Conservation (phyloP, 2,113 vertebrate genomes). For the Heptranchias perlo region DNA sequence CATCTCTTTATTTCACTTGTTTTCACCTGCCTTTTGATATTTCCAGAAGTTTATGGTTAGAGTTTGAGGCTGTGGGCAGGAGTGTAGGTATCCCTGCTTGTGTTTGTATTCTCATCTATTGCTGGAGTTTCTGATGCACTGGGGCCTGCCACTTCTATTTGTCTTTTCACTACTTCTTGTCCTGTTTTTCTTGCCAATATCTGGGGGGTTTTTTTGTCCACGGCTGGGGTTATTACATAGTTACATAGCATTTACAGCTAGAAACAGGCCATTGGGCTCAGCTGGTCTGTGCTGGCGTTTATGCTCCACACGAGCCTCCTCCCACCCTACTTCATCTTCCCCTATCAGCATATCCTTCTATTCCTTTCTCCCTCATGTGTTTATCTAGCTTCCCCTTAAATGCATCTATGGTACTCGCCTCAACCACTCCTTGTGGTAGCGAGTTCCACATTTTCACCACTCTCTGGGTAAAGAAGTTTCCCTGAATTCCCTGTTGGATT, state of each 20-base stretch:
- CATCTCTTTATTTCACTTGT: neutral
- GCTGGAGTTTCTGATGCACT: neutral
- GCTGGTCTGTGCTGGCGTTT: neutral
- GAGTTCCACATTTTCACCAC: neutral
- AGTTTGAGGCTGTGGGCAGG: neutral
- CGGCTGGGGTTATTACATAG: neutral
- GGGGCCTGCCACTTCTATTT: neutral
- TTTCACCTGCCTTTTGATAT: neutral
- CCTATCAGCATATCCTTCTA: neutral
- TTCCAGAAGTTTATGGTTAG: neutral
- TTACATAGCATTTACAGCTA: neutral
- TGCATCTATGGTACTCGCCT: neutral
- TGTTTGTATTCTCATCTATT: too few species aligned
- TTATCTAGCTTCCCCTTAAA: neutral
- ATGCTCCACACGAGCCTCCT: too few species aligned
- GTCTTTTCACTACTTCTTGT: neutral
- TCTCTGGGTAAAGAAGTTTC: neutral
- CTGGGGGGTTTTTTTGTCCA: neutral
- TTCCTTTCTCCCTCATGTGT: neutral
- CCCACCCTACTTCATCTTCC: too few species aligned
- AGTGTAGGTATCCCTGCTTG: neutral
- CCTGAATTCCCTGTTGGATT: neutral
- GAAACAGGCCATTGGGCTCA: neutral
- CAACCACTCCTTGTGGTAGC: neutral
- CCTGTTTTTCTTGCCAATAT: neutral